Evolutionary conservation across 2,888 invertebrate genomes (phyloP).

Genomic region (Sphinx pinastri): DNA sequence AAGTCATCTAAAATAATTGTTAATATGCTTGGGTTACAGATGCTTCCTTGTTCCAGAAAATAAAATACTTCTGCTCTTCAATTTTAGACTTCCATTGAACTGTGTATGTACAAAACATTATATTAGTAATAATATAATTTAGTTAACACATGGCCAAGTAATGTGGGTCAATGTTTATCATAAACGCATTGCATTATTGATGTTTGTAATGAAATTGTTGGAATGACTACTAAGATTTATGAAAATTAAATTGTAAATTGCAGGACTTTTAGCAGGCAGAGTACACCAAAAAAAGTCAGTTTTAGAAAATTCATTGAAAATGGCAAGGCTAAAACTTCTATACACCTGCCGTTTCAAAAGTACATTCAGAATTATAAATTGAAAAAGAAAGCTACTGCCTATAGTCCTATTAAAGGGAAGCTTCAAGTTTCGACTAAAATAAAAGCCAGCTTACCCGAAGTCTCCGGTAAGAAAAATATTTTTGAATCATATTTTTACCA

Average conservation of each 20-base stretch:
- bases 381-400: conserved; percentile 67
- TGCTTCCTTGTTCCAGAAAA: conserved; percentile 29
- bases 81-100: conserved; percentile 28
- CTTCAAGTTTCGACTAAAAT: conserved; percentile 66
- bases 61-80: conserved; percentile 25
- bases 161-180: conserved; percentile 1
- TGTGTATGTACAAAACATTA: conserved; percentile 35
- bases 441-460: conserved; percentile 64
- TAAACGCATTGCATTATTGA: not conserved
- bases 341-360: conserved; percentile 87
- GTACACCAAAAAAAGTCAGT: conserved; percentile 77
- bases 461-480: conserved; percentile 58
- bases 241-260: conserved; percentile 33
- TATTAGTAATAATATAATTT: not conserved
- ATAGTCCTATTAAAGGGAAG: conserved; percentile 71
- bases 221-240: not conserved
- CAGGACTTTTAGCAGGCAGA: conserved; percentile 72
- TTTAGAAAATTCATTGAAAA: conserved; percentile 77
- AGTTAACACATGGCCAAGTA: not conserved
- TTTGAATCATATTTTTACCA: conserved; percentile 22
- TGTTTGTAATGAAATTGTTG: not conserved
- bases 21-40: conserved; percentile 31
- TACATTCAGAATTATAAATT: conserved; percentile 73
- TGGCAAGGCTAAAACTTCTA: conserved; percentile 74
- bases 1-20: conserved; percentile 12